phyloP scores from a whole-genome alignment of 1,140 invertebrate genomes.

The Caenorhabditis remanei region DNA sequence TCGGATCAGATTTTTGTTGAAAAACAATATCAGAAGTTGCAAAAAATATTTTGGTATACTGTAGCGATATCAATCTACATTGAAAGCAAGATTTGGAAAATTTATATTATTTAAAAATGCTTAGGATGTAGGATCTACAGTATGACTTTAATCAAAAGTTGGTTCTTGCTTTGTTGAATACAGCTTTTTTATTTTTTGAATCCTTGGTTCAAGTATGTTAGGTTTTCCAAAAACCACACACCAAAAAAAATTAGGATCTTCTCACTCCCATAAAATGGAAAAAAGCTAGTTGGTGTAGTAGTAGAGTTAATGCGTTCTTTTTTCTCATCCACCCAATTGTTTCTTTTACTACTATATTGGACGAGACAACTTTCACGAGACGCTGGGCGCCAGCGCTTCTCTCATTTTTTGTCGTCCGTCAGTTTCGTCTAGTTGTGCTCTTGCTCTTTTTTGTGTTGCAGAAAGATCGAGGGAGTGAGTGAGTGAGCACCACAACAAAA shows the following conservation, averaged over 20 bases:
- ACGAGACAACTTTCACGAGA: constrained; percentile 30
- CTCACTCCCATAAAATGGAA: background rate
- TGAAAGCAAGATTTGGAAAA: no score
- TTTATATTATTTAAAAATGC: no score
- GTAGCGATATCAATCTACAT: no score
- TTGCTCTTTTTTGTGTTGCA: constrained; percentile 51
- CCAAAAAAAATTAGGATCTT: background rate
- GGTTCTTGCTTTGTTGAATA: no score
- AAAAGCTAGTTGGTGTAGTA: background rate
- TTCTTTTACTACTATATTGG: constrained; percentile 55
- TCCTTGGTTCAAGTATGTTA: no score
- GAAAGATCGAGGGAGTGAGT: constrained; percentile 42
- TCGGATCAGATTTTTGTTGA: no score
- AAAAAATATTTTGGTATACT: no score
- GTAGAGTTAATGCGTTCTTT: constrained; percentile 36
- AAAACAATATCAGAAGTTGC: no score
- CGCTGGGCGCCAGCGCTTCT: constrained; percentile 10
- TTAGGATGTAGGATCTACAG: no score
- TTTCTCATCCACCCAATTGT: constrained; percentile 49
- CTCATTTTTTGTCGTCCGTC: background rate
- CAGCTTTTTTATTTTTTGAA: no score
- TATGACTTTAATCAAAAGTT: no score
- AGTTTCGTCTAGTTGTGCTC: background rate
- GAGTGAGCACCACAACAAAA: constrained; percentile 36
- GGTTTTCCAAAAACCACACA: background rate